Base-by-base conservation (phyloP, 2,888 invertebrate species). In the Apodemia mormo region DNA sequence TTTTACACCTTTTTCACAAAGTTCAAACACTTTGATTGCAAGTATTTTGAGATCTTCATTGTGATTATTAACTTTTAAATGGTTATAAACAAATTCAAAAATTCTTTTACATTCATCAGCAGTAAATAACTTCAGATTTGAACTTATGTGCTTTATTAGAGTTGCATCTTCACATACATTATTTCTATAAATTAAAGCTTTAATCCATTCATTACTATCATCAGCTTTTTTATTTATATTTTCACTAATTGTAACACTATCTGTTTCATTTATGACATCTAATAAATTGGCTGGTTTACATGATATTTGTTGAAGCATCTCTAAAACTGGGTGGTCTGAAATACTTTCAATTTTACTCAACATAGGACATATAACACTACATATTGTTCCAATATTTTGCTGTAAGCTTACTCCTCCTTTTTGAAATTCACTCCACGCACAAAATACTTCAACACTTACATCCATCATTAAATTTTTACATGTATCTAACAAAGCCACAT, bases 391-490 rank as follows among this genome's bases (percentile, higher is more conserved):
- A 74, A 92, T 83, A 61, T 73, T 78, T 75, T 87, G 84, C 72
- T 93, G 93, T 85, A 90, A 84, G 71, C 76, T 91, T 79, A 81
- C 83, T 1, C 82, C 85, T 74, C 84, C 78, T 22, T 86, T 84
- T 74, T 87, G 86, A 84, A 85, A 86, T 75, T 93, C 93, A 81
- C 88, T 89, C 93, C 93, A 93, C 12, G 89, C 83, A 80, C 93
- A 93, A 78, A 87, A 93, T 72, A 89, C 85, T 70, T 92, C 89
- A 30, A 92, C 85, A 81, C 84, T 92, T 0, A 92, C 80, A 74
- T 82, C 86, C 89, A 92, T 92, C 12, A 89, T 82, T 43, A 90
- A 77, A 54, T 80, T 80, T 76, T 88, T 83, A 72, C 83, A 87
- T 72, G 79, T 80, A 73, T 92, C 89, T 68, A 92, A 71, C 74